Conservation (phyloP, 2,888 invertebrate species). For the Chesias legatella region DNA sequence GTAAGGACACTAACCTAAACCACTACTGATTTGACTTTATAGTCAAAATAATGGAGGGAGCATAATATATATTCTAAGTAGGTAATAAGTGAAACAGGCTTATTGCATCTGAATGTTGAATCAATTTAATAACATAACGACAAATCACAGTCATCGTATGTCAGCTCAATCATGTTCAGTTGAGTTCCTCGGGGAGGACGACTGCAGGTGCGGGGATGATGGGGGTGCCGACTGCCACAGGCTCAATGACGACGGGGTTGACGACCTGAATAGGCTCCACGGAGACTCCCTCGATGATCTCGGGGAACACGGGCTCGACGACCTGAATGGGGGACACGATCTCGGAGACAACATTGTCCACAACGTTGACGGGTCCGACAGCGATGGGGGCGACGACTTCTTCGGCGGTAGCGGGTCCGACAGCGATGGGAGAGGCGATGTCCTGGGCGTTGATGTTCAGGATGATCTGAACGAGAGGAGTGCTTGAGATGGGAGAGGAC, state of each 20-base stretch:
- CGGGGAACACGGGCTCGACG: conserved; percentile 9
- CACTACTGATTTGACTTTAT: too few relatives aligned
- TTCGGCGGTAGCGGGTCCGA: conserved; percentile 11
- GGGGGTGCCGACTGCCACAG: conserved; percentile 34
- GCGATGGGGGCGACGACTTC: conserved; percentile 13
- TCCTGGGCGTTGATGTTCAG: not conserved
- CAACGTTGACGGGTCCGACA: conserved; percentile 20
- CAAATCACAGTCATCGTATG: too few relatives aligned
- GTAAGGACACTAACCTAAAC: too few relatives aligned
- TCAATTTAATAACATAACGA: too few relatives aligned
- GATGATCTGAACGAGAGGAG: conserved; percentile 13
- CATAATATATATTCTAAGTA: too few relatives aligned
- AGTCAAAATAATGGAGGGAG: too few relatives aligned
- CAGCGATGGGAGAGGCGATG: not conserved
- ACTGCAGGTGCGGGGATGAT: conserved; percentile 39
- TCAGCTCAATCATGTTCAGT: conserved; percentile 31
- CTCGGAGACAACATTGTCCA: conserved; percentile 19
- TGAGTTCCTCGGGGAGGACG: conserved; percentile 40
- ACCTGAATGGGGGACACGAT: conserved; percentile 8
- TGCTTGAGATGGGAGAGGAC: too few relatives aligned
- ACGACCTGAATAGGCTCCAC: conserved; percentile 27
- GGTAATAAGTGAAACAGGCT: too few relatives aligned
- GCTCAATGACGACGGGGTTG: conserved; percentile 22
- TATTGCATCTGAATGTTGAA: too few relatives aligned
- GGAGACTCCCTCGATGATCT: conserved; percentile 9